These are phyloP conservation scores for Phalacrocorax pelagicus DNA, from an alignment of 2,113 vertebrate species.

Conservation along the genomic window DNA sequence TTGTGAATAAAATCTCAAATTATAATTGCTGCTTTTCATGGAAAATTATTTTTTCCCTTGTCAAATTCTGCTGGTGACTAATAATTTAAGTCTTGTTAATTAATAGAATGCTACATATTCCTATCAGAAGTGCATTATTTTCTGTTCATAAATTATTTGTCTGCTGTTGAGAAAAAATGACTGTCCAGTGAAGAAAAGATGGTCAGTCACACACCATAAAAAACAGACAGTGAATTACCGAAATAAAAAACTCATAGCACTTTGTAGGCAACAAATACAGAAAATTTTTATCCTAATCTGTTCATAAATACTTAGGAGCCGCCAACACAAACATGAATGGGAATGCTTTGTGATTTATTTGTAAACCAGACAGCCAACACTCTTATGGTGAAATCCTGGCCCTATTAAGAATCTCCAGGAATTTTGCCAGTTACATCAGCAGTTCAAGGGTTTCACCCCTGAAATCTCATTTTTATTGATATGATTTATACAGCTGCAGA, in stretches of 20 bases:
- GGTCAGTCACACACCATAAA: neutral
- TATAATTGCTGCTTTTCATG: neutral
- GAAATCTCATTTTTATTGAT: constrained; percentile 7
- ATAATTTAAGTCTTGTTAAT: neutral
- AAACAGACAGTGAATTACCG: neutral
- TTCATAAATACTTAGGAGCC: neutral
- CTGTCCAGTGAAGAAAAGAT: neutral
- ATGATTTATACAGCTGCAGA: neutral
- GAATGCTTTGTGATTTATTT: constrained; percentile 17
- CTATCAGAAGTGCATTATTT: neutral
- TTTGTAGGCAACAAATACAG: neutral
- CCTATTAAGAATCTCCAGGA: neutral
- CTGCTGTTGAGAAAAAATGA: neutral
- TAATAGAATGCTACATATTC: neutral
- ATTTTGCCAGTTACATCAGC: constrained; percentile 30
- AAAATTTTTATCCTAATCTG: neutral
- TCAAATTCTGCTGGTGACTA: neutral
- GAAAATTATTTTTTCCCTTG: neutral
- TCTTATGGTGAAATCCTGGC: neutral
- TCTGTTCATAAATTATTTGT: neutral
- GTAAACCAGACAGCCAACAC: neutral
- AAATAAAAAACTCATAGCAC: neutral
- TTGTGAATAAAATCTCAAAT: neutral
- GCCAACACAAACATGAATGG: constrained; percentile 1
- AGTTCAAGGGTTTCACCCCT: neutral